Conservation (phyloP, 2,888 invertebrate species). For the Pristionchus exspectatus region DNA sequence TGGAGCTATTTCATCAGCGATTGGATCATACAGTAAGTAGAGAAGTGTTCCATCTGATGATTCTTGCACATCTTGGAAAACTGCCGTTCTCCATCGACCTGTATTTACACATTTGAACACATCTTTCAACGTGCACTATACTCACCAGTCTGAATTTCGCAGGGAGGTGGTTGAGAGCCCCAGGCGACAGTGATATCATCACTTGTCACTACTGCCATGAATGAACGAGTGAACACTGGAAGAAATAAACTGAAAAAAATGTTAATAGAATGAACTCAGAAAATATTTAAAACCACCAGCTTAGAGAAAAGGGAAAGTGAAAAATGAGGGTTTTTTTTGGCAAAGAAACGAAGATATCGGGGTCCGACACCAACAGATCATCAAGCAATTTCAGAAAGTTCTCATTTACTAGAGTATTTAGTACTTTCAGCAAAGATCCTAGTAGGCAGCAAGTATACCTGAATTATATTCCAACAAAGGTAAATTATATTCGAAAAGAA, state of each 20-base stretch:
- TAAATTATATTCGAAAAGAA: not conserved
- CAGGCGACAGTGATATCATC: slow-evolving; percentile 31
- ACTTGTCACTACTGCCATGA: not conserved
- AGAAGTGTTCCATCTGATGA: slow-evolving; percentile 72
- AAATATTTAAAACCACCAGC: not conserved
- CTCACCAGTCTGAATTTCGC: not conserved
- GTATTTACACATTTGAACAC: not conserved
- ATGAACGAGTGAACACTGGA: not conserved
- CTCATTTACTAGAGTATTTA: too few relatives aligned
- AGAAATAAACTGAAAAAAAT: not conserved
- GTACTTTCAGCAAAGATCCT: too few relatives aligned
- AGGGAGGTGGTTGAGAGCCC: not conserved
- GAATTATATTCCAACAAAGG: not conserved
- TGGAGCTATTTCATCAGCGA: slow-evolving; percentile 71
- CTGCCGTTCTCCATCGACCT: slow-evolving; percentile 47
- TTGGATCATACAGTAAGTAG: slow-evolving; percentile 78
- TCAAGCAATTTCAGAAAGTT: too few relatives aligned
- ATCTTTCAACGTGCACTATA: not conserved
- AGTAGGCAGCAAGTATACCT: not conserved
- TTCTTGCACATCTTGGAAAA: slow-evolving; percentile 76
- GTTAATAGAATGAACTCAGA: not conserved
- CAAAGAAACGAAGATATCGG: too few relatives aligned
- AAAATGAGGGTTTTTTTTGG: not conserved
- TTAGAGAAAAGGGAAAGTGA: not conserved
- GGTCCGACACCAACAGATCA: too few relatives aligned